phyloP scores from a whole-genome alignment of 2,888 invertebrate genomes.

The Galerucella nymphaeae region DNA sequence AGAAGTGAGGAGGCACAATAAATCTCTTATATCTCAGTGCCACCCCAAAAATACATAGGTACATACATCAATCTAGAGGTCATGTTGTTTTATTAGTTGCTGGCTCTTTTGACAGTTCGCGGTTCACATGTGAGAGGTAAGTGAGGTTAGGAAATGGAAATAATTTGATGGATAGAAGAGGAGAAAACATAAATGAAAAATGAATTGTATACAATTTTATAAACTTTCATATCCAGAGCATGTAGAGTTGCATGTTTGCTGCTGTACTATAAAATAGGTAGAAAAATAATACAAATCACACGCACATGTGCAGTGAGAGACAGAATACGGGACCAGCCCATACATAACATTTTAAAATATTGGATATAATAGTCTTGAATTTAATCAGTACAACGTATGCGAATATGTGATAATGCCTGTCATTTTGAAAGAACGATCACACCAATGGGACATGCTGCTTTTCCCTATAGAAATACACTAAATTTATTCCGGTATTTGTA shows the following conservation, averaged over 20 bases:
- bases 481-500: constrained; percentile 60
- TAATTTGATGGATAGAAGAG: too few relatives aligned
- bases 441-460: constrained; percentile 61
- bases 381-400: constrained; percentile 63
- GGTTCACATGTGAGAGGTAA: too few relatives aligned
- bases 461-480: constrained; percentile 62
- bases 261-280: constrained; percentile 14
- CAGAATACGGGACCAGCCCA: constrained; percentile 49
- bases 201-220: too few relatives aligned
- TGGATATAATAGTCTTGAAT: constrained; percentile 61
- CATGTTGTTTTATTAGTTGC: too few relatives aligned
- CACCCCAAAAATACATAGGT: too few relatives aligned
- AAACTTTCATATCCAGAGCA: too few relatives aligned
- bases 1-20: too few relatives aligned
- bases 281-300: constrained; percentile 50
- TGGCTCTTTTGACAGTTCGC: too few relatives aligned
- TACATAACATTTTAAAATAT: constrained; percentile 59
- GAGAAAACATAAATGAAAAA: too few relatives aligned
- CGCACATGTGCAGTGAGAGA: constrained; percentile 55
- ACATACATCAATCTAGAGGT: too few relatives aligned
- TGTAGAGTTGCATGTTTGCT: background rate
- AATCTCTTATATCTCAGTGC: too few relatives aligned
- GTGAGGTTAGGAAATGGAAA: too few relatives aligned
- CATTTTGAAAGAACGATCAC: constrained; percentile 65
- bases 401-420: constrained; percentile 63